These are phyloP conservation scores for Lepidochrysops patricia DNA, from an alignment of 2,888 invertebrate species.

Conservation along the genomic window DNA sequence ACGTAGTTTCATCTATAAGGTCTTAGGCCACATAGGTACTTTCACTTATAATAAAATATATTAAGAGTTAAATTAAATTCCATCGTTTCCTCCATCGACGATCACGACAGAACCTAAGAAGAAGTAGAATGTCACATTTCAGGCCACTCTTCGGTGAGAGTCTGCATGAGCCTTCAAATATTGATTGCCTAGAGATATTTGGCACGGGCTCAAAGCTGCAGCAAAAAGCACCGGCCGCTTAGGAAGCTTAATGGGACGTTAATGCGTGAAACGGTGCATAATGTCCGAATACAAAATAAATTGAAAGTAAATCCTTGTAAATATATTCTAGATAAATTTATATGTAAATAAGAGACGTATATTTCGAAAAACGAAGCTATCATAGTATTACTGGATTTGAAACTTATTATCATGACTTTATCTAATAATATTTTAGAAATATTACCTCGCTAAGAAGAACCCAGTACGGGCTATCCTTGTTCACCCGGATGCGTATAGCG, in stretches of 20 bases:
- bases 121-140: neutral
- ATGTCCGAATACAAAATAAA: neutral
- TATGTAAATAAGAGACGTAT: no score
- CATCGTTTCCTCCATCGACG: no score
- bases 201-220: neutral
- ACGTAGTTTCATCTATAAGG: no score
- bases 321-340: no score
- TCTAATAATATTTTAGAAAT: neutral
- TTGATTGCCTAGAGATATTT: neutral
- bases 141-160: neutral
- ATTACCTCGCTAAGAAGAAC: slow-evolving; percentile 92
- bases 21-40: no score
- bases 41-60: no score
- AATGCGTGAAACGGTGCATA: neutral
- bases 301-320: neutral
- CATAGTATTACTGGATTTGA: no score
- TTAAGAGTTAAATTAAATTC: no score
- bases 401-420: no score
- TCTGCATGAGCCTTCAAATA: neutral
- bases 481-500: slow-evolving; percentile 84
- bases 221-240: neutral
- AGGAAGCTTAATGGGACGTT: neutral
- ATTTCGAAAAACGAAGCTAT: no score
- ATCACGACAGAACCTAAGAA: no score
- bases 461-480: slow-evolving; percentile 89